phyloP scores from a whole-genome alignment of 1,140 invertebrate genomes.

The Pissodes strobi region DNA sequence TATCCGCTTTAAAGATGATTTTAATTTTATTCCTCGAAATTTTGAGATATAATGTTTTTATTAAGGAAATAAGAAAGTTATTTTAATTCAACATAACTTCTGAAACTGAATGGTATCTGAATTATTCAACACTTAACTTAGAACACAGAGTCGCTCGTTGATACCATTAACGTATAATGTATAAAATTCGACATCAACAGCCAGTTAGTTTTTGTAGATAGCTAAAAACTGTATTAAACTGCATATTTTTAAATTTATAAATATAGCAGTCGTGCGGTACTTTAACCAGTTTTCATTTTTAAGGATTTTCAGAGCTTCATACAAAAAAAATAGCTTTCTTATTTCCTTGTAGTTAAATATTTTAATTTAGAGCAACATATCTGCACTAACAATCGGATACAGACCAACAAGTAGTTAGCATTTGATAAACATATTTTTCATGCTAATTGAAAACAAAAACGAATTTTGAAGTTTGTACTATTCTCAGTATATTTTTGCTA shows the following conservation, averaged over 20 bases:
- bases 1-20: neutral
- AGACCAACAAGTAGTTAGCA: constrained; percentile 48
- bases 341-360: neutral
- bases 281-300: too few relatives aligned
- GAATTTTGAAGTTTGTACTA: too few relatives aligned
- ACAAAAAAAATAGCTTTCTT: neutral
- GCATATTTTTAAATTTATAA: neutral
- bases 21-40: too few relatives aligned
- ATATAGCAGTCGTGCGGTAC: neutral
- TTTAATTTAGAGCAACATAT: constrained; percentile 42
- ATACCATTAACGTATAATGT: too few relatives aligned
- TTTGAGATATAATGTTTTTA: too few relatives aligned
- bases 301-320: neutral
- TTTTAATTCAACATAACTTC: too few relatives aligned
- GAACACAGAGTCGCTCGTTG: too few relatives aligned
- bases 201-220: too few relatives aligned
- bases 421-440: constrained; percentile 51
- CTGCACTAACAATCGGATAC: constrained; percentile 37
- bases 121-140: too few relatives aligned
- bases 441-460: too few relatives aligned
- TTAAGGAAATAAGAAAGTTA: neutral
- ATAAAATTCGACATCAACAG: too few relatives aligned
- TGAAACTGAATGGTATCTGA: too few relatives aligned
- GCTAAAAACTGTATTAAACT: neutral
- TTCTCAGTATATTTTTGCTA: constrained; percentile 46